Evolutionary conservation across 2,113 vertebrate genomes (phyloP).

Genomic region (Cranoglanis bouderius): DNA sequence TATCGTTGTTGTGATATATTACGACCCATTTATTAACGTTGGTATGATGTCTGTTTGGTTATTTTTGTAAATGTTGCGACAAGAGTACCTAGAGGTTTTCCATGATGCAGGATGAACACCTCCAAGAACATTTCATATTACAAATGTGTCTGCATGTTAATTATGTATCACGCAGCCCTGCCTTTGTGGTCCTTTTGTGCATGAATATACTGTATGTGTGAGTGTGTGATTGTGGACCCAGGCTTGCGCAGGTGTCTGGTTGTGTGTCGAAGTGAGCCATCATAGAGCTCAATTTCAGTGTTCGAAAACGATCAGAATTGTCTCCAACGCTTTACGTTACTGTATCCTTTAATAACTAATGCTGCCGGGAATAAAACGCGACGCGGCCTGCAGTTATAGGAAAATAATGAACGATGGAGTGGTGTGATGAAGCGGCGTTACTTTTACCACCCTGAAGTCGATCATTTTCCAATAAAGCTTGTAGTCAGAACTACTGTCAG

Average conservation of each 20-base stretch:
- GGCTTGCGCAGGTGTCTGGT: neutral
- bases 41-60: neutral
- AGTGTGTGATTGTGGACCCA: neutral
- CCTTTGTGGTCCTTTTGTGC: neutral
- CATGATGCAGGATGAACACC: neutral
- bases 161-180: neutral
- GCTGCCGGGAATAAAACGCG: neutral
- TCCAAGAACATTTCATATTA: neutral
- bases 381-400: neutral
- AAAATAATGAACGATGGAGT: neutral
- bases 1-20: neutral
- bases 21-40: neutral
- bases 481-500: neutral
- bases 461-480: neutral
- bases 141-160: neutral
- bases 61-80: neutral
- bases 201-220: slow-evolving; percentile 6
- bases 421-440: neutral
- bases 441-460: neutral
- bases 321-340: neutral
- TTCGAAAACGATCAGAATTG: neutral
- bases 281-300: neutral
- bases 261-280: neutral
- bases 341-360: neutral
- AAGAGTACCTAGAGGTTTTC: neutral